These are phyloP conservation scores for Tiliacea citrago DNA, from an alignment of 2,888 invertebrate genomes.

Conservation along the genomic window DNA sequence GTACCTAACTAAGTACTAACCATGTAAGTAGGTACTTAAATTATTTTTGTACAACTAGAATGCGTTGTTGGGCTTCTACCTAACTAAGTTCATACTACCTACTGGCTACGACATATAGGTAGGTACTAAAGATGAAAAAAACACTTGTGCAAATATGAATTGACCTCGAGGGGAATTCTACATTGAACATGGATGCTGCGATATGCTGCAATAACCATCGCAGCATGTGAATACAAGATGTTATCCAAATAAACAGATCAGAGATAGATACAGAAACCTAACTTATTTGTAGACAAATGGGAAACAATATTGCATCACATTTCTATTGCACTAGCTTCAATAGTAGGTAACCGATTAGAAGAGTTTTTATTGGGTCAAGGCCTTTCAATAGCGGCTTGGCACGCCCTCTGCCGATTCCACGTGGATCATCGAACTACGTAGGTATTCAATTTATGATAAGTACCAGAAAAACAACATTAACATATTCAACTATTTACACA, in stretches of 20 bases:
- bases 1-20: too few species aligned
- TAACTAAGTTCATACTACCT: not conserved
- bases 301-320: slow-evolving; percentile 12
- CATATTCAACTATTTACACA: not conserved
- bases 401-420: not conserved
- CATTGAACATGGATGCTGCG: not conserved
- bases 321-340: not conserved
- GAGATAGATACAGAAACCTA: not conserved
- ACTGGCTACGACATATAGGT: not conserved
- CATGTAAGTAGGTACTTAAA: not conserved
- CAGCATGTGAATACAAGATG: not conserved
- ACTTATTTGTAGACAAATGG: not conserved
- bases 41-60: not conserved
- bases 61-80: not conserved
- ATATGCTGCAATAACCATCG: slow-evolving; percentile 5
- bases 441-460: slow-evolving; percentile 5
- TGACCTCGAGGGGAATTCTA: not conserved
- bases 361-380: slow-evolving; percentile 11
- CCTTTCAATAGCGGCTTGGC: not conserved
- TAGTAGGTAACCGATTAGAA: slow-evolving; percentile 25
- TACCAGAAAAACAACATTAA: slow-evolving; percentile 16
- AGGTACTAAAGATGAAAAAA: not conserved
- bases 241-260: slow-evolving; percentile 7
- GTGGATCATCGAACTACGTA: slow-evolving; percentile 12
- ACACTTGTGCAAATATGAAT: not conserved